phyloP scores from a whole-genome alignment of 2,113 vertebrate species.

The Triplophysa tibetana region DNA sequence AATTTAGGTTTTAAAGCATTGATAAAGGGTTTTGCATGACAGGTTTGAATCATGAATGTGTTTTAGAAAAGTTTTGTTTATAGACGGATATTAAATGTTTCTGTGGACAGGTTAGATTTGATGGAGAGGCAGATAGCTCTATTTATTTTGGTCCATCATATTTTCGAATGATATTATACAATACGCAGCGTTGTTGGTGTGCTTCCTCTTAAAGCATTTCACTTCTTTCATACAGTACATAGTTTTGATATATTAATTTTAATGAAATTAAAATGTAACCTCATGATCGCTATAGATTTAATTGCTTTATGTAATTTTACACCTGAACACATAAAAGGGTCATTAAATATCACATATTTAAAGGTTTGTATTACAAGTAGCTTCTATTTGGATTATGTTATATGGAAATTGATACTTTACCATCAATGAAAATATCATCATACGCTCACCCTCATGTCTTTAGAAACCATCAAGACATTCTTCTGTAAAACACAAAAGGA shows the following conservation, averaged over 20 bases:
- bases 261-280: not conserved
- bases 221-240: not conserved
- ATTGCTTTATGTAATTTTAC: constrained; percentile 9
- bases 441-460: too few relatives aligned
- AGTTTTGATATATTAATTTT: not conserved
- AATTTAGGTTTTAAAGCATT: not conserved
- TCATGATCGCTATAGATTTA: not conserved
- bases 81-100: not conserved
- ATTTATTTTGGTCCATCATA: too few relatives aligned
- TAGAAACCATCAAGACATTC: too few relatives aligned
- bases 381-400: not conserved
- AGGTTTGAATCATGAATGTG: not conserved
- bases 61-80: not conserved
- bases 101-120: not conserved
- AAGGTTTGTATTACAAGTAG: not conserved
- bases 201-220: not conserved
- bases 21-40: not conserved
- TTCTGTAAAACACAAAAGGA: too few relatives aligned
- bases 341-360: not conserved
- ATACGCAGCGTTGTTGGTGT: constrained; percentile 1
- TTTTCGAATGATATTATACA: not conserved
- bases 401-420: too few relatives aligned
- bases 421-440: too few relatives aligned
- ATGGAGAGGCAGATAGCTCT: not conserved
- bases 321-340: not conserved